Evolutionary conservation across 2,113 vertebrate genomes (phyloP).

Genomic region (Crotalus helleri): DNA sequence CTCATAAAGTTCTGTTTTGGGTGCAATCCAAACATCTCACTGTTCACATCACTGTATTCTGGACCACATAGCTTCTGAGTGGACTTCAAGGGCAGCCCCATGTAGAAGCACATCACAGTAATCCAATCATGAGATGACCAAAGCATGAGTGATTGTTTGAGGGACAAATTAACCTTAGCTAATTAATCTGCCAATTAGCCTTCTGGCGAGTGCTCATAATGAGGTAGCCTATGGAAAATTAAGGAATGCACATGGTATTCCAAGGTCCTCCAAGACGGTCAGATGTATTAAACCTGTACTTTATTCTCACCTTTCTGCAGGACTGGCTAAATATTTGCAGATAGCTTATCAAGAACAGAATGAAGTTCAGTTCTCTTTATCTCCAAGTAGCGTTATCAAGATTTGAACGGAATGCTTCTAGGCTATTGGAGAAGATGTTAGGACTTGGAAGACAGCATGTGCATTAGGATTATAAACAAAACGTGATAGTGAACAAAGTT

Average conservation of each 20-base stretch:
- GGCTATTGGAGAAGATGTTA: not conserved
- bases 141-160: not conserved
- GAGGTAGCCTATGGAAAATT: not conserved
- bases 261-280: not conserved
- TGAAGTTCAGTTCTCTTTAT: not conserved
- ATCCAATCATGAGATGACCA: not conserved
- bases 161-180: not conserved
- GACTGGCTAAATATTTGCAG: slow-evolving; percentile 3
- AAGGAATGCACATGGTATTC: not conserved
- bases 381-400: not conserved
- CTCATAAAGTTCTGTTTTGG: not conserved
- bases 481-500: not conserved
- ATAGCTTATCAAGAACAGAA: slow-evolving; percentile 2
- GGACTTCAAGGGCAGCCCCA: not conserved
- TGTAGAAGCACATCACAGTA: not conserved
- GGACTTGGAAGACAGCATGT: not conserved
- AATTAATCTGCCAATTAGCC: not conserved
- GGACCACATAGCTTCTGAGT: not conserved
- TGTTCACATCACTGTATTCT: not conserved
- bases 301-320: not conserved
- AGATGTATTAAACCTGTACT: not conserved
- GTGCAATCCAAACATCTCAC: not conserved
- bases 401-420: not conserved
- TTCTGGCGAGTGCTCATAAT: not conserved
- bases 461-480: not conserved